Evolutionary conservation across 2,888 invertebrate species (phyloP).

Genomic region (Flabesymbios commensalis): DNA sequence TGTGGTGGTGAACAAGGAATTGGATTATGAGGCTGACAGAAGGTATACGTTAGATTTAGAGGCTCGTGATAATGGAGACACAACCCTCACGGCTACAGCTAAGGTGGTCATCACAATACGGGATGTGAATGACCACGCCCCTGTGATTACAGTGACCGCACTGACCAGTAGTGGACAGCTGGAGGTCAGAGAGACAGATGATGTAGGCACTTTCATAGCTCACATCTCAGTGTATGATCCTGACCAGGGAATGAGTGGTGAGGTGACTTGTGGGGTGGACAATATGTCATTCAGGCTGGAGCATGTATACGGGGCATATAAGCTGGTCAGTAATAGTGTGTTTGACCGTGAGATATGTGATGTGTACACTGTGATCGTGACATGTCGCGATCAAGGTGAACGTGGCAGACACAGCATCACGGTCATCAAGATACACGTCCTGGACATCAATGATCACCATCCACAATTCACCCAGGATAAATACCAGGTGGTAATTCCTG

Average conservation of each 20-base stretch:
- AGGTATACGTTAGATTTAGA: conserved; percentile 30
- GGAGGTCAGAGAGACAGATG: conserved; percentile 19
- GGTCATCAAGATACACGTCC: conserved; percentile 45
- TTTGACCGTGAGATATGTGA: conserved; percentile 47
- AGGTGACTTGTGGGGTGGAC: conserved; percentile 20
- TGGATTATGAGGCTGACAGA: conserved; percentile 30
- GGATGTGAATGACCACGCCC: conserved; percentile 35
- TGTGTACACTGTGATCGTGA: conserved; percentile 42
- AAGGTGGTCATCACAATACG: conserved; percentile 28
- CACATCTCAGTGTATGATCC: conserved; percentile 32
- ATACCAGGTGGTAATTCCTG: conserved; percentile 40
- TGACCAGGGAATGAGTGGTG: conserved; percentile 26
- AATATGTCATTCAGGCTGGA: neutral
- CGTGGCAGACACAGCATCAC: conserved; percentile 42
- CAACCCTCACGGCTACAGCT: conserved; percentile 27
- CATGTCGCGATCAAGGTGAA: conserved; percentile 49
- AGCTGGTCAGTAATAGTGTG: neutral
- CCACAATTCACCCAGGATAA: conserved; percentile 42
- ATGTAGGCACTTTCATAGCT: conserved; percentile 23
- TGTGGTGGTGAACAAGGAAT: conserved; percentile 16
- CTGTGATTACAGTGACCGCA: conserved; percentile 29
- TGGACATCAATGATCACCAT: conserved; percentile 53
- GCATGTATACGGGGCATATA: neutral
- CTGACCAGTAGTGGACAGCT: conserved; percentile 18
- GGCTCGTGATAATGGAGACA: conserved; percentile 31